Base-by-base conservation (phyloP, 2,797 vertebrate genomes). In the Cottoperca gobio region DNA sequence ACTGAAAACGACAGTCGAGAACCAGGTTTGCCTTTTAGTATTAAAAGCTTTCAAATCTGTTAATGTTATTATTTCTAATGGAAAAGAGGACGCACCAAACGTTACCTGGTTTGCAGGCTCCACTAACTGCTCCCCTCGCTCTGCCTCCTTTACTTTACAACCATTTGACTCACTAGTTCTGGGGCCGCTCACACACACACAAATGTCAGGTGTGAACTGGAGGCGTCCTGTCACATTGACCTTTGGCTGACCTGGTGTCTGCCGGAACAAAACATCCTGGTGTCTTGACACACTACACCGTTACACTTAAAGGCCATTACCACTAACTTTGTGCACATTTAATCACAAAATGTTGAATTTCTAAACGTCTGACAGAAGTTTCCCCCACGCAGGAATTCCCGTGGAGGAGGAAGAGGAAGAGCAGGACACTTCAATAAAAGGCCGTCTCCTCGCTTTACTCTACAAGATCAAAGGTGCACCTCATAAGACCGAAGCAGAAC, bases 381-480 rank as follows among this genome's bases (percentile, higher is more conserved):
- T 37, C 70, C 19, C 21, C 4, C 17, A 53, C 71, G n/a, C 87
- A 99, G 98, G 98, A 78, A 97, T 99, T 88, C 98, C 98, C 13
- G 84, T 96, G 70, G 97, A 98, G 79, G 97, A 98, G 39, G 96
- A 98, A 6, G 96, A 96, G 8, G 96, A 96, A 72, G 96, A 96
- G 23, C 96, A 96, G 75, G 97, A 98, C 80, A 94, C 93, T 2
- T 97, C 98, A 14, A 96, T 98, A 83, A 96, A 96, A 84, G 96
- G 97, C n/a, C 97, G 96, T 40, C 95, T 99, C 52, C 88, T 97
- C 33, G 92, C 96, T 13, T 86, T 99, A 83, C 81, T 99, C 65
- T 96, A 97, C 88, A 99, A 97, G 93, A 97, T 99, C 91, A 98
- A 97, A 93, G 97, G 97, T 42, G 94, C 93, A 2, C 95, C 96